These are phyloP conservation scores for Acutogordius australiensis DNA, from an alignment of 2,888 invertebrate species.

Conservation along the genomic window DNA sequence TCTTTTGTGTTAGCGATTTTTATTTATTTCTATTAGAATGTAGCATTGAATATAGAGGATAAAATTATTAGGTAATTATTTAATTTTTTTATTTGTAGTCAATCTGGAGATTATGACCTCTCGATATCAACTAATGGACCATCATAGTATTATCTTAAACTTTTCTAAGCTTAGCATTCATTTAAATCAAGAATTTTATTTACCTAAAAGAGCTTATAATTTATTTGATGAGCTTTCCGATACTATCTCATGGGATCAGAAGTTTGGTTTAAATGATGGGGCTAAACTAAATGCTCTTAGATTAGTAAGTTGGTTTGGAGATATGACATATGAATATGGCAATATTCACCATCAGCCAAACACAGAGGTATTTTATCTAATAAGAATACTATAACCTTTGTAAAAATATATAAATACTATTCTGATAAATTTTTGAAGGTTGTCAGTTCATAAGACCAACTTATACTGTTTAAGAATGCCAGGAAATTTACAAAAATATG, in stretches of 20 bases:
- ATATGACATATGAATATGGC: conserved; percentile 25
- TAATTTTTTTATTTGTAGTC: conserved; percentile 16
- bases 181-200: neutral
- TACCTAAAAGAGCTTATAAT: neutral
- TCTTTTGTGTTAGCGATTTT: too few species aligned
- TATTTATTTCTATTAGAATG: conserved; percentile 3
- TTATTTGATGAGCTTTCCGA: neutral
- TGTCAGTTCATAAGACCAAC: too few species aligned
- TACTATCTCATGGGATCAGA: neutral
- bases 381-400: too few species aligned
- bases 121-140: conserved; percentile 20
- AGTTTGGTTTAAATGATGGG: neutral
- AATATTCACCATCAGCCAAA: conserved; percentile 21
- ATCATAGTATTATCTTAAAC: conserved; percentile 19
- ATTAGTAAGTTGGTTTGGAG: conserved; percentile 27
- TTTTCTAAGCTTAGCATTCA: neutral
- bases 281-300: conserved; percentile 20
- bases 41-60: neutral
- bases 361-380: conserved; percentile 18
- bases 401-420: too few species aligned
- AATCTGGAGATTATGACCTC: conserved; percentile 21
- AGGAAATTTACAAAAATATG: too few species aligned
- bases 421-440: too few species aligned
- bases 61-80: conserved; percentile 6
- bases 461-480: too few species aligned